phyloP scores from a whole-genome alignment of 2,797 vertebrate genomes.

The Acanthopagrus latus region DNA sequence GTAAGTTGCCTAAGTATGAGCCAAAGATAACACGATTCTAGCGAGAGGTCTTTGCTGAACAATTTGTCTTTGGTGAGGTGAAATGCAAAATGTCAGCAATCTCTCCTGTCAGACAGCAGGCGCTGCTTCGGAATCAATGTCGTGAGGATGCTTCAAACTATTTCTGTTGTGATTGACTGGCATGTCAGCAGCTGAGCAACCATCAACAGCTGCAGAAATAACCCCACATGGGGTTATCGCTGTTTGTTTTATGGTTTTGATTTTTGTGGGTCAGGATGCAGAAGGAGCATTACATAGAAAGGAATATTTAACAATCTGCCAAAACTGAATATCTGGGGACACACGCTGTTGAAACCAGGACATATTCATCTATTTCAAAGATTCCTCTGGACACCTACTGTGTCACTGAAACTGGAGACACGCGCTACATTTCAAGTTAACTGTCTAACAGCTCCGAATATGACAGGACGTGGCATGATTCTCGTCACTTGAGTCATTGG shows the following conservation, averaged over 20 bases:
- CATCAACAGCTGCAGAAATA: conserved; percentile 78
- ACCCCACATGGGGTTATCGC: conserved; percentile 74
- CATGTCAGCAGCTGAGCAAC: conserved; percentile 72
- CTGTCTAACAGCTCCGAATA: conserved; percentile 56
- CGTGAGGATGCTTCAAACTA: conserved; percentile 68
- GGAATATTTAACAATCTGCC: conserved; percentile 83
- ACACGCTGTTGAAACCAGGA: conserved; percentile 78
- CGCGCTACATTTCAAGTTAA: conserved; percentile 66
- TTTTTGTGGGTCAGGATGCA: conserved; percentile 82
- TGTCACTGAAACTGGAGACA: conserved; percentile 71
- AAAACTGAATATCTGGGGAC: conserved; percentile 75
- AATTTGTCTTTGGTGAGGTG: conserved; percentile 61
- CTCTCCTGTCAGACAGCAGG: conserved; percentile 61
- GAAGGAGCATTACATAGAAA: conserved; percentile 80
- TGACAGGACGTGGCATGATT: conserved; percentile 56
- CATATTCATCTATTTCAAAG: conserved; percentile 81
- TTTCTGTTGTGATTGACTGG: conserved; percentile 78
- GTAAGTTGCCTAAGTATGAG: conserved; percentile 17
- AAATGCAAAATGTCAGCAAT: conserved; percentile 72
- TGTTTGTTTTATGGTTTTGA: conserved; percentile 81
- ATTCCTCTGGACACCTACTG: conserved; percentile 76
- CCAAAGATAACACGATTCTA: conserved; percentile 19
- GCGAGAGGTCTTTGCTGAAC: conserved; percentile 52
- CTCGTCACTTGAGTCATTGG: conserved; percentile 40
- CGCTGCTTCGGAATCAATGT: conserved; percentile 63